phyloP scores from a whole-genome alignment of 2,888 invertebrate species.

The Nephrotoma guestfalica region DNA sequence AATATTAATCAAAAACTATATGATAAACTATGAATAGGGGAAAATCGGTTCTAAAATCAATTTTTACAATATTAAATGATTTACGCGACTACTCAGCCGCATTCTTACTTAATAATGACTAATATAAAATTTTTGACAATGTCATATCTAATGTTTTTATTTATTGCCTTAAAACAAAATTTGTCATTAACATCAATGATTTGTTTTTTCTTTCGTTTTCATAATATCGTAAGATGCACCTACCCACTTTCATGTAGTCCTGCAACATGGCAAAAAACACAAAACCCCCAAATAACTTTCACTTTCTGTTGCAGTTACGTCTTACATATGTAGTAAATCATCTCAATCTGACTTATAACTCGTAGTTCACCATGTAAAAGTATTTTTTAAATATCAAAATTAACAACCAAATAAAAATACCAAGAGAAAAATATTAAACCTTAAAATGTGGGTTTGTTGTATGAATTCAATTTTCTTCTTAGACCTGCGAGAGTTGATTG shows the following conservation, averaged over 20 bases:
- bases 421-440: background rate
- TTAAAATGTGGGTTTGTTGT: slow-evolving; percentile 3
- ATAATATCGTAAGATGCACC: too few relatives aligned
- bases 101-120: too few relatives aligned
- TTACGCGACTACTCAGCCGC: too few relatives aligned
- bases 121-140: too few relatives aligned
- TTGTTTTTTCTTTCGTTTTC: too few relatives aligned
- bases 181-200: too few relatives aligned
- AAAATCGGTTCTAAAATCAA: too few relatives aligned
- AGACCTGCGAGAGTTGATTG: background rate
- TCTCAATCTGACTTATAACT: background rate
- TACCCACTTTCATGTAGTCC: background rate
- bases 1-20: too few relatives aligned
- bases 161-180: too few relatives aligned
- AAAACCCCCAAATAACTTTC: background rate
- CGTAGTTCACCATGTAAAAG: background rate
- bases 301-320: background rate
- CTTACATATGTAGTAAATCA: background rate
- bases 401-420: background rate
- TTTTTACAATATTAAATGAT: too few relatives aligned
- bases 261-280: background rate
- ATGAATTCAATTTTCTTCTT: background rate
- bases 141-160: too few relatives aligned
- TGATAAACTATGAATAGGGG: too few relatives aligned
- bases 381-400: background rate